Percentiles rank a stretch among this genome's conserved stretches.
These are phyloP conservation scores for Lymantria dispar DNA, from an alignment of 2,888 invertebrate genomes.

Conservation along the genomic window DNA sequence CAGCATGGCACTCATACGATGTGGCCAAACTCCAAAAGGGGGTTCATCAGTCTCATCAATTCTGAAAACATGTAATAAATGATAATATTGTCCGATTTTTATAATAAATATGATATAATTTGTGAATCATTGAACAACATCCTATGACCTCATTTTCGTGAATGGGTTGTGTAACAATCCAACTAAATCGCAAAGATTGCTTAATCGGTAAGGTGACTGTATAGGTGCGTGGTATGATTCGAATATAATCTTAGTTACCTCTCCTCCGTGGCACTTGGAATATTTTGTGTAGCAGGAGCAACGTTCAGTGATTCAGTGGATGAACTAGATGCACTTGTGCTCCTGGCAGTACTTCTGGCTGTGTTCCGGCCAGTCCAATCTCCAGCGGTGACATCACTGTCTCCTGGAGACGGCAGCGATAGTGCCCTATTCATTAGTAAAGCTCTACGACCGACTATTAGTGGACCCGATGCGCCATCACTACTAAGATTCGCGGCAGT, in stretches of 20 bases:
- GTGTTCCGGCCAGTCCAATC: constrained; percentile 69
- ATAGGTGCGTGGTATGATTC: constrained; percentile 6
- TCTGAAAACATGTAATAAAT: constrained; percentile 44
- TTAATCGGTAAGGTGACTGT: constrained; percentile 11
- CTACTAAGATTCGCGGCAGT: constrained; percentile 72
- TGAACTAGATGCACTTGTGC: constrained; percentile 65
- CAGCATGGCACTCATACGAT: constrained; percentile 87
- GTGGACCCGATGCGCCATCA: constrained; percentile 66
- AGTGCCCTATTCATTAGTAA: constrained; percentile 71
- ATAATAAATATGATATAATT: constrained; percentile 4
- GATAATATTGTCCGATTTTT: constrained; percentile 3
- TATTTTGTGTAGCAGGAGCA: constrained; percentile 45
- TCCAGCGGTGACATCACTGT: constrained; percentile 62
- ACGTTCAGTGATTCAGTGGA: constrained; percentile 66
- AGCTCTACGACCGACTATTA: constrained; percentile 69
- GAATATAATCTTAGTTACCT: constrained; percentile 45
- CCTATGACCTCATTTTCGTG: constrained; percentile 41
- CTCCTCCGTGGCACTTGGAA: constrained; percentile 58
- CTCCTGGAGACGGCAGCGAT: constrained; percentile 70
- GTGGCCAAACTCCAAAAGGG: constrained; percentile 74
- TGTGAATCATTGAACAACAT: constrained; percentile 35
- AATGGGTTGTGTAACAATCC: constrained; percentile 26
- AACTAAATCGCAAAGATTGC: constrained; percentile 21
- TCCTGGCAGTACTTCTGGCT: constrained; percentile 60
- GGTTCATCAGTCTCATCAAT: constrained; percentile 71